These are phyloP conservation scores for Sebastes itinus DNA, from an alignment of 2,797 vertebrate species.

Conservation along the genomic window DNA sequence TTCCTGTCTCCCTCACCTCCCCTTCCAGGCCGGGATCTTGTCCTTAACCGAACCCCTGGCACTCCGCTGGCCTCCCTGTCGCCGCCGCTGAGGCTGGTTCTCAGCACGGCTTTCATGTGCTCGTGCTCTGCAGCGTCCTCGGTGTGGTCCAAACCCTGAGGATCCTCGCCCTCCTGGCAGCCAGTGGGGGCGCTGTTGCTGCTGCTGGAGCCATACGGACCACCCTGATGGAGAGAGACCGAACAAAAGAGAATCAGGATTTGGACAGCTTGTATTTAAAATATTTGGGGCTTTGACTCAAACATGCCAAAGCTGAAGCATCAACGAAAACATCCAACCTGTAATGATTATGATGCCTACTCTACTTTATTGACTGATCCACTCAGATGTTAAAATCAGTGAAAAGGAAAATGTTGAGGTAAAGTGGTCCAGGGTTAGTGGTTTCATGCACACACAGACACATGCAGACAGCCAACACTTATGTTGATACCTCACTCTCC, in stretches of 20 bases:
- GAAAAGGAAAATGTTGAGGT: not conserved
- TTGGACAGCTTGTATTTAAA: not conserved
- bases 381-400: slow-evolving; percentile 8
- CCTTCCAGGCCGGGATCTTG: slow-evolving; percentile 83
- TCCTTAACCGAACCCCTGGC: slow-evolving; percentile 86
- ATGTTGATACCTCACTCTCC: slow-evolving; percentile 87
- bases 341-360: not conserved
- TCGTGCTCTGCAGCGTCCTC: slow-evolving; percentile 91
- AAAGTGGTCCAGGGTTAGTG: slow-evolving; percentile 1
- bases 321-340: not conserved
- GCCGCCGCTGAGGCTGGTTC: slow-evolving; percentile 75
- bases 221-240: slow-evolving; percentile 33
- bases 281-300: not conserved
- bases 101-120: slow-evolving; percentile 94
- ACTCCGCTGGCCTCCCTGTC: slow-evolving; percentile 70
- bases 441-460: slow-evolving; percentile 48
- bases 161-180: slow-evolving; percentile 79
- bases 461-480: slow-evolving; percentile 39
- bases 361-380: not conserved
- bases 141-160: slow-evolving; percentile 85
- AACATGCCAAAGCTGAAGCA: not conserved
- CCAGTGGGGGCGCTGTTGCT: slow-evolving; percentile 69
- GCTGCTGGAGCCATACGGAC: slow-evolving; percentile 43
- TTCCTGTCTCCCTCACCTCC: slow-evolving; percentile 78
- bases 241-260: not conserved